Percentiles rank a stretch among this genome's conserved stretches.
Evolutionary conservation across 1,140 invertebrate genomes (phyloP).

Genomic region (Lutraria rhynchaena): DNA sequence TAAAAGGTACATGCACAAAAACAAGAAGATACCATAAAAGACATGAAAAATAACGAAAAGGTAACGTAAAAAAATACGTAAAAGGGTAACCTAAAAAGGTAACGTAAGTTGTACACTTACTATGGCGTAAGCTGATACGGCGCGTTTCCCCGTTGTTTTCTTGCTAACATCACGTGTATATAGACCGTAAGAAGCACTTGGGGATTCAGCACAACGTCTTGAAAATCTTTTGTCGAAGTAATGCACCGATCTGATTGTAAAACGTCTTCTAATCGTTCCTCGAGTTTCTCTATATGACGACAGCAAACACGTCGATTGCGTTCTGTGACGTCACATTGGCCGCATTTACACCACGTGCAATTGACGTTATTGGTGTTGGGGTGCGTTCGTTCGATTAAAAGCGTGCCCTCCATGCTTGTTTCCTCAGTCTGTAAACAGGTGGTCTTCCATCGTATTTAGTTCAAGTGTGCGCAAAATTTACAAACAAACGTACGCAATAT

Average conservation of each 20-base stretch:
- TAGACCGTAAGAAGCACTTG: slow-evolving; percentile 67
- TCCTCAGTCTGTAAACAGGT: slow-evolving; percentile 70
- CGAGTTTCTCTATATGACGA: slow-evolving; percentile 63
- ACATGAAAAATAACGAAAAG: too few relatives aligned
- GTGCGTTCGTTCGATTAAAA: slow-evolving; percentile 62
- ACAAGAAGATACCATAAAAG: too few relatives aligned
- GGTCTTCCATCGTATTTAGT: slow-evolving; percentile 70
- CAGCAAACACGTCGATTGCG: slow-evolving; percentile 62
- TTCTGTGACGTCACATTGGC: slow-evolving; percentile 65
- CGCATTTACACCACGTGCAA: slow-evolving; percentile 67
- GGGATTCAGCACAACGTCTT: slow-evolving; percentile 67
- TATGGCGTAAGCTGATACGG: slow-evolving; percentile 63
- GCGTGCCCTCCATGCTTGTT: slow-evolving; percentile 62
- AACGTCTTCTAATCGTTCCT: slow-evolving; percentile 57
- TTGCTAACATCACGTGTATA: slow-evolving; percentile 69
- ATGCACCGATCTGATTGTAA: slow-evolving; percentile 59
- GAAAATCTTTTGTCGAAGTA: slow-evolving; percentile 67
- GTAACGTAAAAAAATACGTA: too few relatives aligned
- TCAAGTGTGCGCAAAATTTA: slow-evolving; percentile 51
- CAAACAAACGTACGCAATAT: slow-evolving; percentile 19
- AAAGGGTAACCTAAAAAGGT: too few relatives aligned
- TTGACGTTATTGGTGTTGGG: slow-evolving; percentile 27
- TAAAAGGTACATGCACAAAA: neutral
- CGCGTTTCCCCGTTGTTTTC: slow-evolving; percentile 63
- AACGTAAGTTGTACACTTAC: slow-evolving; percentile 55